Base-by-base conservation (phyloP, 1,140 invertebrate genomes). In the Protaetia brevitarsis region DNA sequence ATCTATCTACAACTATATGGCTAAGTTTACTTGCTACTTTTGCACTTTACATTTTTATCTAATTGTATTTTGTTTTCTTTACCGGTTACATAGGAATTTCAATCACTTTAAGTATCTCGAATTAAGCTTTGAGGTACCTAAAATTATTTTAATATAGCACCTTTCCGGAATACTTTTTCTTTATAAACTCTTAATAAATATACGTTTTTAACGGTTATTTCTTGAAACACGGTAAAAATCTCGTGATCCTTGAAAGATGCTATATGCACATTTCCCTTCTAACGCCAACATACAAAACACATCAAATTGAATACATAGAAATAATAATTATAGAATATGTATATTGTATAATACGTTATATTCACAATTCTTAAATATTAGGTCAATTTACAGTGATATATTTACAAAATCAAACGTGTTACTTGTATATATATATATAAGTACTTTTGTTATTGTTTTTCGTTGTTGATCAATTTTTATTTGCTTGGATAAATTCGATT, bases 31-130 rank as follows among this genome's bases (percentile, higher is more conserved):
- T 13, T 59, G 4, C 57, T 59, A 59, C 57, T 59, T 59, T 59
- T 59, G 57, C 57, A 59, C 57, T 59, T 59, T 59, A 59, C 57
- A 59, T 59, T 29, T n/a, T 28, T 59, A 29, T 59, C 57, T 59
- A 29, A 59, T 51, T 23, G 16, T 51, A 51, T 13, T 51, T 51
- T 51, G 19, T 10, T 51, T 36, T 29, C 16, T 3, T 31, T 27
- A 27, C 16, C n/a, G 45, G 23, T 28, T 59, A 59, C 57, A 59
- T 59, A 59, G 57, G 57, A 59, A 29, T 59, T 21, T 59, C 57
- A 59, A 59, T 59, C 23, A 51, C 10, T 51, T 8, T 2, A 51
- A 23, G 26, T 19, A 51, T 19, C 41, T 51, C 16, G 26, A 51
- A 36, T 36, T 2, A 10, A 36, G 26, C 10, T 51, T 51, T 51